Base-by-base conservation (phyloP, 92 coral and sea anemone species). In the Zoanthus sansibaricus region DNA sequence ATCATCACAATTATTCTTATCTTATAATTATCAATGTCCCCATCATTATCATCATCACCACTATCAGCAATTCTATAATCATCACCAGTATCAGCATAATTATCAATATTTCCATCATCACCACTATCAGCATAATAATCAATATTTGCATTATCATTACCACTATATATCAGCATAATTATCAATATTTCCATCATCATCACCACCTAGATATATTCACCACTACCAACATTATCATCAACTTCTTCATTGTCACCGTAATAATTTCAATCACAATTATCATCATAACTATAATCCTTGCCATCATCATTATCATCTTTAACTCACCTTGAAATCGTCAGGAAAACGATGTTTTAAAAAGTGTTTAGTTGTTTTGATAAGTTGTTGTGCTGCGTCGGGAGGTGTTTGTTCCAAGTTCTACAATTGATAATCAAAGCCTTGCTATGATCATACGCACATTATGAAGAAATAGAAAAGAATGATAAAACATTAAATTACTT, bases 321-420 rank as follows among this genome's bases (percentile, higher is more conserved):
- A 76, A 45, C 85, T 45, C 45, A 80, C 85, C 75, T 80, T 55
- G 15, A 44, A 46, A 1, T 80, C 75, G 33, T 67, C 54, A 33
- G 42, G 64, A 80, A 21, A 30, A 46, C 6, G 58, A 17, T 12
- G 18, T 64, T 47, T 64, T 67, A 48, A 64, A 55, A 80, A 80
- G 9, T 64, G 75, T 10, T 46, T 12, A 18, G 45, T 21, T 4
- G 61, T 32, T 66, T 80, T 52, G 21, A 80, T 74, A 66, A 80
- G 59, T 47, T 80, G 75, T 21, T 17, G 85, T 62, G 85, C 73
- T 45, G 32, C 45, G 20, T 67, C 75, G 5, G 85, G 56, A 37
- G 73, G 45, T 20, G 13, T 25, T 7, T 49, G 18, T 16, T 80
- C 85, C 62, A 64, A 4, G 75, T 80, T 71, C 85, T 80, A 25